These are phyloP conservation scores for Taenaris catops DNA, from an alignment of 2,888 invertebrate genomes.

Conservation along the genomic window DNA sequence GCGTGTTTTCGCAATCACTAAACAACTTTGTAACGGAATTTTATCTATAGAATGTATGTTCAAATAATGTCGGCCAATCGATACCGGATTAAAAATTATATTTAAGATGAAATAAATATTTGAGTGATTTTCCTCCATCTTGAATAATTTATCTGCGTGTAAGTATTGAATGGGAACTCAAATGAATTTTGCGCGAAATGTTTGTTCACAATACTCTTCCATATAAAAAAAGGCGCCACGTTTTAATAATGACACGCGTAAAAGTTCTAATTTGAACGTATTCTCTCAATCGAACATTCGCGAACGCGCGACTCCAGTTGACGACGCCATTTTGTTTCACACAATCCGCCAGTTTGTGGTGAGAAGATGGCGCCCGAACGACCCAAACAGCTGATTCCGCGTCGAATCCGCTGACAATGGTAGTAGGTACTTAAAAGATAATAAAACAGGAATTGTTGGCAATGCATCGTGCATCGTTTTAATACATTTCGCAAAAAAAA, in stretches of 20 bases:
- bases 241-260: no score
- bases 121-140: background rate
- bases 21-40: background rate
- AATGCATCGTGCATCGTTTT: conserved; percentile 54
- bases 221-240: no score
- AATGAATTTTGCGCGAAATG: no score
- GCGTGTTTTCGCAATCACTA: no score
- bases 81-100: conserved; percentile 6
- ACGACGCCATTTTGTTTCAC: conserved; percentile 41
- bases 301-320: conserved; percentile 35
- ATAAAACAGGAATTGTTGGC: conserved; percentile 57
- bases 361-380: conserved; percentile 57
- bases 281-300: conserved; percentile 22
- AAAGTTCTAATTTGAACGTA: conserved; percentile 39
- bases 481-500: conserved; percentile 55
- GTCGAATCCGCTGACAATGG: conserved; percentile 57
- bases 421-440: conserved; percentile 35
- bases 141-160: no score
- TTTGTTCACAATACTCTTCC: conserved; percentile 52
- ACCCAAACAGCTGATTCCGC: conserved; percentile 61
- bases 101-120: background rate
- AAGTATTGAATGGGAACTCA: no score
- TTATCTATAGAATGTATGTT: background rate
- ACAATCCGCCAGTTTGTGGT: conserved; percentile 49
- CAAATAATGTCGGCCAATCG: background rate